Base-by-base conservation (phyloP, 2,888 invertebrate species). In the Apoderus coryli region DNA sequence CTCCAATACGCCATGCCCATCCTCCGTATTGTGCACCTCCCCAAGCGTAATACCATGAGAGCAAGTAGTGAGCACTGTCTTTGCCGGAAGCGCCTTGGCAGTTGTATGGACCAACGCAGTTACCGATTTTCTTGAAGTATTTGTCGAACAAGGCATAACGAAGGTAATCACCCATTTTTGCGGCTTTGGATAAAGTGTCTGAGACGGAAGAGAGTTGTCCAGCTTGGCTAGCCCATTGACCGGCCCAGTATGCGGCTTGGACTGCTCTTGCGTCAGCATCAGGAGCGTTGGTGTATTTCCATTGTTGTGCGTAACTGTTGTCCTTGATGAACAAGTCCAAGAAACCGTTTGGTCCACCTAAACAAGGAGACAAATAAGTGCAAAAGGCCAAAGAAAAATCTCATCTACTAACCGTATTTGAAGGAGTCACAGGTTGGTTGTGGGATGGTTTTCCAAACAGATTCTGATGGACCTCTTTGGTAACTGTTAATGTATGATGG, bases 1-100 rank as follows among this genome's bases (percentile, higher is more conserved):
- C 45, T 37, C 43, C 43, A 31, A 45, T 45, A 29, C 44, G 32
- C 44, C 44, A 45, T 5, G 42, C 44, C 45, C 45, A 45, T 10
- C 40, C 40, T 10, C 35, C 36, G 13, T 34, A 34, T 15, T 41
- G 32, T 22, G 45, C 34, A 23, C 43, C 45, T 24, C 45, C 44
- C 44, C 45, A 45, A 5, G 43, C 43, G 16, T 37, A 44, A 34
- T 45, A 45, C 45, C 44, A 44, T 7, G 33, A 36, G 23, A 45
- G 29, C 16, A 45, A 28, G 19, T 45, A 45, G 25, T 45, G 45
- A 15, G 43, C 43, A 22, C 44, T 43, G 14, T 41, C 42, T 25
- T 44, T 45, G 22, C 45, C 44, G 12, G 12, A 32, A 12, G 36
- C 45, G 6, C 37, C 44, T 5, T 27, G 36, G 22, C 45, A 45